Base-by-base conservation (phyloP, 2,113 vertebrate species). In the Alces alces region DNA sequence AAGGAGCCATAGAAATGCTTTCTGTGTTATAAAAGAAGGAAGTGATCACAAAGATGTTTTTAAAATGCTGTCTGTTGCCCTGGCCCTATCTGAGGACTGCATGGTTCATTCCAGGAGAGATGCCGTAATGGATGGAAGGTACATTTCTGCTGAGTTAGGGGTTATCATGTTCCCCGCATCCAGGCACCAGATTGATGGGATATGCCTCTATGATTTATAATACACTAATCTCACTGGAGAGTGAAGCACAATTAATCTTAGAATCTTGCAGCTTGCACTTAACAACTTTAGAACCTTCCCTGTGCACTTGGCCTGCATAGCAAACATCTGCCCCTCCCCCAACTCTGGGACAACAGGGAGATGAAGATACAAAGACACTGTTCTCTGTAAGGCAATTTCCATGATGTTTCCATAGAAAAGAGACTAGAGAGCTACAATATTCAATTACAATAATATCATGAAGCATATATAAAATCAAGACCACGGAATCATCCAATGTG, bases 191-290 rank as follows among this genome's bases (percentile, higher is more conserved):
- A 97, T 66, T 97, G 97, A 98, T 97, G 96, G 60, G 97, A 84
- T 96, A 97, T 79, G 58, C 89, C 95, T 91, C 84, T 95, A 64
- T 98, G 97, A 98, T 97, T 97, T 98, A 94, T 97, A 98, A 97
- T 76, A 96, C 52, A 64, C 76, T 97, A 97, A 98, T 98, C 97
- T 97, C 97, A 93, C 96, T 96, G 96, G 90, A 98, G 98, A 97
- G 93, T 85, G 91, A 96, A 86, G 94, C 94, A 83, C 97, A 98
- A 98, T 97, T 98, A 97, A 97, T 96, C 97, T 98, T 98, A 96
- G 97, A 96, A 97, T 97, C 96, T 97, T 94, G 85, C 54, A 64
- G 84, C 82, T 95, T 89, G 39, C 95, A 96, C 90, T 86, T 98
- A 98, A 97, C 95, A 93, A 97, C 96, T 92, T 96, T 82, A 93